Conservation (phyloP, 2,888 invertebrate genomes). For the Ophonus ardosiacus region DNA sequence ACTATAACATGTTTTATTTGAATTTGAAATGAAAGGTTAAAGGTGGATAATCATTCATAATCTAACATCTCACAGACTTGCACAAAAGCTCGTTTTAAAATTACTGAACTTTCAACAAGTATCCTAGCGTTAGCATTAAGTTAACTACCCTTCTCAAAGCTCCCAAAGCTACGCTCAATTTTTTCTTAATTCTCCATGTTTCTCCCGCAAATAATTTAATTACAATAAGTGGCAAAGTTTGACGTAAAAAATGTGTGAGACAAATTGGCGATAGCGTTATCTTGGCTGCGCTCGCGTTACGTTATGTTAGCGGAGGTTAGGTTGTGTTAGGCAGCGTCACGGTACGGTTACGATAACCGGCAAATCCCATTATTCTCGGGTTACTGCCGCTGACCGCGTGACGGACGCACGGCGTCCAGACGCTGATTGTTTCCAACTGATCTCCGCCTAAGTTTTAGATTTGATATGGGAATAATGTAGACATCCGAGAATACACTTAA, state of each 20-base stretch:
- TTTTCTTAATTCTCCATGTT: slow-evolving; percentile 41
- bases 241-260: slow-evolving; percentile 52
- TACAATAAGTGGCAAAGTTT: slow-evolving; percentile 61
- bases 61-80: too few species aligned
- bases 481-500: background rate
- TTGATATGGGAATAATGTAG: slow-evolving; percentile 44
- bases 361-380: slow-evolving; percentile 63
- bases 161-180: background rate
- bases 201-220: slow-evolving; percentile 46
- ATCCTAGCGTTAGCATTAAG: too few species aligned
- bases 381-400: slow-evolving; percentile 40
- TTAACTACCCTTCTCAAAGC: background rate
- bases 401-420: slow-evolving; percentile 41
- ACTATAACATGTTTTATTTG: too few species aligned
- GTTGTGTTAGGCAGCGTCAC: slow-evolving; percentile 13
- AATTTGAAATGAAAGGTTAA: too few species aligned
- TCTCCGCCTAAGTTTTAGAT: slow-evolving; percentile 52
- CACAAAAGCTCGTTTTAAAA: too few species aligned
- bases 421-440: slow-evolving; percentile 27
- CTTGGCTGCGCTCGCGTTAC: background rate
- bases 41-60: too few species aligned
- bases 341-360: slow-evolving; percentile 48
- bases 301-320: background rate
- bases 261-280: slow-evolving; percentile 57
- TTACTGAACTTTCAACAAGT: too few species aligned